A percentile compares a stretch with the other conserved stretches of the same genome.
These are phyloP conservation scores for Cephalophus harveyi DNA, from an alignment of 2,113 vertebrate genomes.

Conservation along the genomic window DNA sequence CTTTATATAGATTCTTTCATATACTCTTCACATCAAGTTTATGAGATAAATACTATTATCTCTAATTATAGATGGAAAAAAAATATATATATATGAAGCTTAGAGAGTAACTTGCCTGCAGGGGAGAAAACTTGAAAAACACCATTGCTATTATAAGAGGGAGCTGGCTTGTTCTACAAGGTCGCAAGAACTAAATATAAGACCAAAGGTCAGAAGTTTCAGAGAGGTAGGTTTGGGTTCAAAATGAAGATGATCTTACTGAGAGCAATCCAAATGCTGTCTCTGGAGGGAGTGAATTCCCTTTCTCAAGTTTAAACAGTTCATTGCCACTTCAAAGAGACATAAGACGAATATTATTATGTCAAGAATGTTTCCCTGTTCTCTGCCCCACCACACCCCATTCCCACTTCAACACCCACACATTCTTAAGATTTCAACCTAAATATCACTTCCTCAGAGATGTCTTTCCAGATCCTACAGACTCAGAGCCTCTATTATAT, in stretches of 20 bases:
- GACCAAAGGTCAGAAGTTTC: not conserved
- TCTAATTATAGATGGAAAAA: not conserved
- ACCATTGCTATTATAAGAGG: not conserved
- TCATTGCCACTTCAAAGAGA: not conserved
- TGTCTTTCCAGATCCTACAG: not conserved
- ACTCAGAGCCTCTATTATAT: not conserved
- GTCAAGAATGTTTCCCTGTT: not conserved
- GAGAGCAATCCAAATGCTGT: not conserved
- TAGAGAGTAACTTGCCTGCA: not conserved
- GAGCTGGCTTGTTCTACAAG: not conserved
- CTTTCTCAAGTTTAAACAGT: not conserved
- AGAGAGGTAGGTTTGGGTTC: not conserved
- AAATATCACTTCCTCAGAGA: not conserved
- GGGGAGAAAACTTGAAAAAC: not conserved
- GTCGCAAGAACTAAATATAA: not conserved
- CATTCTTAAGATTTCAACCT: not conserved
- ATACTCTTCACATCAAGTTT: not conserved
- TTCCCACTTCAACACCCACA: not conserved
- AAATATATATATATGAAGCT: not conserved
- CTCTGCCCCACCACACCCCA: not conserved
- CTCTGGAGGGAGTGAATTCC: not conserved
- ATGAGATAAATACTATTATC: not conserved
- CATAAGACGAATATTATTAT: not conserved
- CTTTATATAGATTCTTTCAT: not conserved
- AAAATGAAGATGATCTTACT: not conserved